phyloP scores from a whole-genome alignment of 2,113 vertebrate species.

The Dipodomys ordii region DNA sequence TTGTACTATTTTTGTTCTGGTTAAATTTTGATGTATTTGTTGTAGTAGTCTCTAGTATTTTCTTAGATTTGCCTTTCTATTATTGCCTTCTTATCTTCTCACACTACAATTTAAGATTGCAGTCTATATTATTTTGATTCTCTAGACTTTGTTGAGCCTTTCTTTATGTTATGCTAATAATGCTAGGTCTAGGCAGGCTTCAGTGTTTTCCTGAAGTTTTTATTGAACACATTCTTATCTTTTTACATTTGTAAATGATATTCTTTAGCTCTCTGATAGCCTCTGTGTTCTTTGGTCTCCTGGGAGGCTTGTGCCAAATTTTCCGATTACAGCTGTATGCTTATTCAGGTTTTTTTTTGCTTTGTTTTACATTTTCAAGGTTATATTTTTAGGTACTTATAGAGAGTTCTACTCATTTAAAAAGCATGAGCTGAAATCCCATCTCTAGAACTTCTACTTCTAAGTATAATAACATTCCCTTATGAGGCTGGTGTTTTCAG shows the following conservation, averaged over 20 bases:
- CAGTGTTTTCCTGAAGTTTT: neutral
- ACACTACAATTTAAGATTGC: neutral
- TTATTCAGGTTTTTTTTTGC: neutral
- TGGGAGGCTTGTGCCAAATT: neutral
- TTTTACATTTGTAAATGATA: neutral
- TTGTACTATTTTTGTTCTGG: neutral
- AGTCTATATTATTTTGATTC: neutral
- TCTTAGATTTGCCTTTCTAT: neutral
- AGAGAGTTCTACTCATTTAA: neutral
- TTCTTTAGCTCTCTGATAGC: neutral
- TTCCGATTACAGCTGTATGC: neutral
- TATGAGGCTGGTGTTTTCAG: neutral
- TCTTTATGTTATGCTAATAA: neutral
- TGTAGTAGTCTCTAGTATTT: conserved; percentile 9
- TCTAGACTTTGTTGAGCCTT: conserved; percentile 9
- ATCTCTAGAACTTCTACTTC: neutral
- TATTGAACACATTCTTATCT: neutral
- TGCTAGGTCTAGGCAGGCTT: neutral
- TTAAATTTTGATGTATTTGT: conserved; percentile 39
- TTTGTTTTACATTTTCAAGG: conserved; percentile 20
- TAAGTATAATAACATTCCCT: neutral
- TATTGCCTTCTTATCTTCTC: conserved; percentile 44
- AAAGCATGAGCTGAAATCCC: neutral
- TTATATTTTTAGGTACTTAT: neutral
- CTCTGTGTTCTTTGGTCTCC: conserved; percentile 40